Percentiles rank a stretch among this genome's conserved stretches.
Evolutionary conservation across 2,888 invertebrate species (phyloP).

Genomic region (Drosophila suboccidentalis): DNA sequence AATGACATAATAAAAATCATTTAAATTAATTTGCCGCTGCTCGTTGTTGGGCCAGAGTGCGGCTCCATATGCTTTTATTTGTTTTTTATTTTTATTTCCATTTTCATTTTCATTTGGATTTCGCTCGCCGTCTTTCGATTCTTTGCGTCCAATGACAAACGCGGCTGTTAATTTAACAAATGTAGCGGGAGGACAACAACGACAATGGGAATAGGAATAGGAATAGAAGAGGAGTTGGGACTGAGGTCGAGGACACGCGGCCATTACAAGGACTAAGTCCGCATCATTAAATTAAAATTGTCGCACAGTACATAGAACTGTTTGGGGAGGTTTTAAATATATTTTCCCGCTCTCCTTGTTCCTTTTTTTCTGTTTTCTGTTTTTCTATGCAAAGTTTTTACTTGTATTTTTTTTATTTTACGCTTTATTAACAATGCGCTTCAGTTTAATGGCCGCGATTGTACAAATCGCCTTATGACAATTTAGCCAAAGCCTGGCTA

Average conservation of each 20-base stretch:
- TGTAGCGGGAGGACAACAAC: slow-evolving; percentile 47
- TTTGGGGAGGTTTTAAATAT: slow-evolving; percentile 47
- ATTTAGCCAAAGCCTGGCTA: slow-evolving; percentile 67
- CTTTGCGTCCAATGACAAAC: slow-evolving; percentile 67
- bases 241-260: slow-evolving; percentile 50
- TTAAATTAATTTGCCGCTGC: slow-evolving; percentile 79
- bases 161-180: slow-evolving; percentile 80
- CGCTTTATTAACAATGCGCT: slow-evolving; percentile 81
- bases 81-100: slow-evolving; percentile 54
- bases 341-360: slow-evolving; percentile 4
- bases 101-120: slow-evolving; percentile 60
- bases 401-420: slow-evolving; percentile 49
- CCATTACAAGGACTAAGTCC: slow-evolving; percentile 83
- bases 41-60: slow-evolving; percentile 52
- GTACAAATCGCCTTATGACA: slow-evolving; percentile 82
- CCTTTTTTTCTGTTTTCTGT: slow-evolving; percentile 38
- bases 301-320: slow-evolving; percentile 56
- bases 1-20: slow-evolving; percentile 81
- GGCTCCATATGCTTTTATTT: slow-evolving; percentile 78
- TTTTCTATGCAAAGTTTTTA: slow-evolving; percentile 64
- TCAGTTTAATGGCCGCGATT: slow-evolving; percentile 80
- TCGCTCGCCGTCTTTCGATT: slow-evolving; percentile 42
- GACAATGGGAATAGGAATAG: not conserved
- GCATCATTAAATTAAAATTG: slow-evolving; percentile 82
- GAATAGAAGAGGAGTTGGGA: not conserved